Conservation (phyloP, 2,113 vertebrate genomes). For the Loxodonta africana region DNA sequence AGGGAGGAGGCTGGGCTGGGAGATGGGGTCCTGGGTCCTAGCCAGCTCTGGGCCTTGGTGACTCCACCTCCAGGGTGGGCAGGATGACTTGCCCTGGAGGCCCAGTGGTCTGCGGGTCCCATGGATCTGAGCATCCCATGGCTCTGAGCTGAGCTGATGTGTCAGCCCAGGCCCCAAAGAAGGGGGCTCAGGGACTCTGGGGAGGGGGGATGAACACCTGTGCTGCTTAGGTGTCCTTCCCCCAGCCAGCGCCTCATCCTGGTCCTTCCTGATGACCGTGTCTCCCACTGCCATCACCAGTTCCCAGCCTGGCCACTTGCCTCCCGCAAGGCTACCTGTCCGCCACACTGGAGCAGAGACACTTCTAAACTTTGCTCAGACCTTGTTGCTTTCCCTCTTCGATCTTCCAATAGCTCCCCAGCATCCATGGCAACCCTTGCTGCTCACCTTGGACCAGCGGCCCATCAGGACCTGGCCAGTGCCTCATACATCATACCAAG, state of each 20-base stretch:
- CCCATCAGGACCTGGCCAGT: not conserved
- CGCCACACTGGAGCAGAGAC: not conserved
- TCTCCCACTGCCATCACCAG: not conserved
- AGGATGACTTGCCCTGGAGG: not conserved
- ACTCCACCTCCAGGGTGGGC: not conserved
- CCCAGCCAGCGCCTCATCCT: not conserved
- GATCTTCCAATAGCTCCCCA: not conserved
- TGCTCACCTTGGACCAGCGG: not conserved
- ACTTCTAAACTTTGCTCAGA: not conserved
- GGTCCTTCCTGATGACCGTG: not conserved
- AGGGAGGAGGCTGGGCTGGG: not conserved
- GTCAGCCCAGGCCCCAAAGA: not conserved
- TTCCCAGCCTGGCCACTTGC: not conserved
- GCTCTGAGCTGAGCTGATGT: not conserved
- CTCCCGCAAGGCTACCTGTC: not conserved
- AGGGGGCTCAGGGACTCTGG: not conserved
- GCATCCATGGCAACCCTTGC: not conserved
- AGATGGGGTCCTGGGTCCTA: too few species aligned
- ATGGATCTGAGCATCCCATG: fast-evolving
- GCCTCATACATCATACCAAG: not conserved
- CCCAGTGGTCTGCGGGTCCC: not conserved
- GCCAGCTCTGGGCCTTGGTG: not conserved
- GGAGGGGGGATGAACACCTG: not conserved
- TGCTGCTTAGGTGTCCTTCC: not conserved
- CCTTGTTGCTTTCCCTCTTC: not conserved